These are phyloP conservation scores for Drosophila mimetica DNA, from an alignment of 2,888 invertebrate species.

Conservation along the genomic window DNA sequence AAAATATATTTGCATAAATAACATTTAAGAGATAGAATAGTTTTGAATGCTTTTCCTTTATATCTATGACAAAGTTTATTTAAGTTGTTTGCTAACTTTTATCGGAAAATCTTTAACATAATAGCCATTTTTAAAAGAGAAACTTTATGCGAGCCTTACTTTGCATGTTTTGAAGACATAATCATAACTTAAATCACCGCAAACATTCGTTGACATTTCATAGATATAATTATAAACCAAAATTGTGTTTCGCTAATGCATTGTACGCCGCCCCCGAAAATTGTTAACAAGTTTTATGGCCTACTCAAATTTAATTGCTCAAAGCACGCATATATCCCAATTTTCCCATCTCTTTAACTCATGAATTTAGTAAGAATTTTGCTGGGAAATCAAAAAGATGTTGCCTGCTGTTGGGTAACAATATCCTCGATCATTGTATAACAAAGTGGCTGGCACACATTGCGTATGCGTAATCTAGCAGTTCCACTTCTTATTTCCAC, in stretches of 20 bases:
- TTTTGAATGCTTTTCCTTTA: not conserved
- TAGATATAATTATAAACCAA: constrained; percentile 53
- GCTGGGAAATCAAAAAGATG: constrained; percentile 6
- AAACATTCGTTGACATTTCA: constrained; percentile 52
- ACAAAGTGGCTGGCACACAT: constrained; percentile 65
- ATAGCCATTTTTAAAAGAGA: not conserved
- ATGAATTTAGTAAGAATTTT: constrained; percentile 4
- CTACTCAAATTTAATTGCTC: constrained; percentile 52
- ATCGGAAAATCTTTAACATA: not conserved
- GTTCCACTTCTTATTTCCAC: constrained; percentile 10
- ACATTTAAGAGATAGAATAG: not conserved
- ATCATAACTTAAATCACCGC: constrained; percentile 47
- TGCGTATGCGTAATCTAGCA: constrained; percentile 73
- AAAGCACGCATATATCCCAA: constrained; percentile 12
- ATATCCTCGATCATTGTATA: constrained; percentile 44
- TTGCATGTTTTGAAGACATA: constrained; percentile 21
- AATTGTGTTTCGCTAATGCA: constrained; percentile 30
- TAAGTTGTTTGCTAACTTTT: not conserved
- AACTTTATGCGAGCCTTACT: constrained; percentile 3
- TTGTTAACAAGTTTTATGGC: constrained; percentile 45
- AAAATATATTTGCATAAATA: constrained; percentile 1
- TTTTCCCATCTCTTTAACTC: constrained; percentile 13
- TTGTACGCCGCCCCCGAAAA: constrained; percentile 23
- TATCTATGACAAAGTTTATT: not conserved
- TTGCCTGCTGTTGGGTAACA: constrained; percentile 3